Base-by-base conservation (phyloP, 2,888 invertebrate species). In the Syrista parreyssii region DNA sequence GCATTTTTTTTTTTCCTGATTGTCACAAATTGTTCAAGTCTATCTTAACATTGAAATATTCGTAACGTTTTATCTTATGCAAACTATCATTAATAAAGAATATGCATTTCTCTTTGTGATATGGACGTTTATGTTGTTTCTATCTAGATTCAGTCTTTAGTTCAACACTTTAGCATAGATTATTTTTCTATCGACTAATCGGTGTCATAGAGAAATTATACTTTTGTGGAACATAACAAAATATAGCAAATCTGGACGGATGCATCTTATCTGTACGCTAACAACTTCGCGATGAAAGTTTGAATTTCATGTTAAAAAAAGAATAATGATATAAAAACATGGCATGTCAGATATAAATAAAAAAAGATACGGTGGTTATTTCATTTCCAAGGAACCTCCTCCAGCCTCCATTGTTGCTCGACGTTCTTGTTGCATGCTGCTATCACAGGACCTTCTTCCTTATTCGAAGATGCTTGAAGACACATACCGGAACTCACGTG, bases 391-490 rank as follows among this genome's bases (percentile, higher is more conserved):
- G 94, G 92, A 85, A 96, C 94, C 78, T 93, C 88, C 89, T 95
- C 94, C 80, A 96, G 92, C 86, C 92, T 92, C 96, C 96, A 96
- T 85, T 94, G 93, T 89, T 96, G 96, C 77, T 93, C 92, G 55
- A 91, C 88, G 78, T 93, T 92, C 55, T 92, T 92, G 77, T 92
- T 91, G 88, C 96, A 96, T 36, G 92, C 91, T 75, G 93, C 93
- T 73, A 95, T 93, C 71, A 94, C 93, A 73, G 95, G 90, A 3
- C 94, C 93, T 75, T 93, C 92, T 34, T 92, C 90, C 30, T 92
- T 91, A 40, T 91, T 91, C 15, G 91, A 86, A 11, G 93, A 91
- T 30, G 93, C 89, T 85, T 94, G 94, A 78, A 95, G 90, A 84
- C 95, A 95, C 88, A 94, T 92, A 72, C 92, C 92, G 74, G 94